Conservation (phyloP, 2,113 vertebrate species). For the Mus pahari region DNA sequence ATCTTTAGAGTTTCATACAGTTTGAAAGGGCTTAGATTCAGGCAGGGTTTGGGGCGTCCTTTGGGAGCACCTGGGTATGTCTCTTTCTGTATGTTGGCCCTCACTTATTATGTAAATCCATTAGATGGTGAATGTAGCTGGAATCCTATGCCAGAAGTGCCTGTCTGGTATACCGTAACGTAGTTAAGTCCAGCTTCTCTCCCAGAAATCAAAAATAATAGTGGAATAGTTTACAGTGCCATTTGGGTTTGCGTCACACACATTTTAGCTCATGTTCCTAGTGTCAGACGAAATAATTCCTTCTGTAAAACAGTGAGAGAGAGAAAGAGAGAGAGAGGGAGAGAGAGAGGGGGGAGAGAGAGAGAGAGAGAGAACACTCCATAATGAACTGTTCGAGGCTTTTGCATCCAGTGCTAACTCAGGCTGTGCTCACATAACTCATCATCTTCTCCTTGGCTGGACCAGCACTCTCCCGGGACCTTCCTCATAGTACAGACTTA, state of each 20-base stretch:
- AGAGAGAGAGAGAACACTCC: neutral
- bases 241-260: neutral
- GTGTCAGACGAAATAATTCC: neutral
- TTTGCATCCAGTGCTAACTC: neutral
- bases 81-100: neutral
- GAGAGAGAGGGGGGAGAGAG: neutral
- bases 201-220: neutral
- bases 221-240: neutral
- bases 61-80: neutral
- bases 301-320: neutral
- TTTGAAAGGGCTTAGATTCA: constrained; percentile 20
- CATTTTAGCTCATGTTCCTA: neutral
- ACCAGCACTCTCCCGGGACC: neutral
- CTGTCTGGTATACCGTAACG: neutral
- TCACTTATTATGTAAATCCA: neutral
- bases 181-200: neutral
- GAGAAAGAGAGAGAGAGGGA: neutral
- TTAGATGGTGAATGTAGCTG: no score
- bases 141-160: neutral
- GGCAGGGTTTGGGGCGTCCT: neutral
- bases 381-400: neutral
- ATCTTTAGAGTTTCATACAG: neutral
- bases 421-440: neutral
- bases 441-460: neutral
- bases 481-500: neutral